Base-by-base conservation (phyloP, 1,140 invertebrate species). In the Aphelenchoides fujianensis region DNA sequence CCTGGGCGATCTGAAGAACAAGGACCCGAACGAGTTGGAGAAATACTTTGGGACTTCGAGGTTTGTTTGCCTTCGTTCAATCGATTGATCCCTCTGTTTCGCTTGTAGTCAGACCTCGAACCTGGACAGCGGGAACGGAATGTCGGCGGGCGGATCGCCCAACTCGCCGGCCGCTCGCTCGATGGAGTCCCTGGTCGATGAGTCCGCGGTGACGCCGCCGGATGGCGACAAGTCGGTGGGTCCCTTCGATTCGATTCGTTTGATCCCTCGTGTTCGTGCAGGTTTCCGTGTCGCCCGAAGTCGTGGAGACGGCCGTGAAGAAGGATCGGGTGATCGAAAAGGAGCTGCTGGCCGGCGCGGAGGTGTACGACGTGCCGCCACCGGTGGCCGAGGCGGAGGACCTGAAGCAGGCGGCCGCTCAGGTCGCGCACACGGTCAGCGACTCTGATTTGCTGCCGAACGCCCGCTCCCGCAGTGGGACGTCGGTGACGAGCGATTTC, bases 1-100 rank as follows among this genome's bases (percentile, higher is more conserved):
- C 85, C 88, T 87, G 3, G 85, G 95, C 57, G 94, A 98, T 82
- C 86, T 91, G 1, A 90, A 93, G 54, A 90, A 91, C 76, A 73
- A 30, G 54, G 78, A 81, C 57, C 81, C 79, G 2, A 57, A 32
- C 23, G 74, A 83, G 28, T 55, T 82, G 23, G 78, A 79, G 41
- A 82, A 77, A 61, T 81, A 81, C 37, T 74, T 81, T 63, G 79
- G 80, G 31, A 79, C 63, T 37, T 66, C 63, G n/a, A n/a, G n/a
- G n/a, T n/a, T n/a, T n/a, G n/a, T n/a, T n/a, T n/a, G n/a, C n/a
- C n/a, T n/a, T n/a, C n/a, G n/a, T n/a, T 7, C 55, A 7, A 7
- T 59, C 34, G 5, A 59, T 59, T 59, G 23, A 7, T n/a, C n/a
- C n/a, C n/a, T n/a, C n/a, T n/a, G n/a, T n/a, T n/a, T n/a, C n/a